Evolutionary conservation across 1,140 invertebrate genomes (phyloP).

Genomic region (Hypothenemus hampei): DNA sequence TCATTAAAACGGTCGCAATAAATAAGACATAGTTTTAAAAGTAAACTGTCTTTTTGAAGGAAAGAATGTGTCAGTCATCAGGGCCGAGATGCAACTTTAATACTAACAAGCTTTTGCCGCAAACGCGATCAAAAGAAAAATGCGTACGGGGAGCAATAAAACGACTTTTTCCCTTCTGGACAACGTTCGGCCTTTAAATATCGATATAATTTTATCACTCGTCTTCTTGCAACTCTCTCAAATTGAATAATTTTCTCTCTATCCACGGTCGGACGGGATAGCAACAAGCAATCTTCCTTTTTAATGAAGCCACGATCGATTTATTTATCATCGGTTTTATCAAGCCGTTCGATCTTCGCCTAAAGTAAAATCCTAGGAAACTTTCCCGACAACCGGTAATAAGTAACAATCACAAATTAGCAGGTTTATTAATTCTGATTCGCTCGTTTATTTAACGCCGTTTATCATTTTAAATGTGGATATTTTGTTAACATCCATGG

Average conservation of each 20-base stretch:
- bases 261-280: too few relatives aligned
- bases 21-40: constrained; percentile 9
- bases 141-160: too few relatives aligned
- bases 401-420: constrained; percentile 6
- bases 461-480: too few relatives aligned
- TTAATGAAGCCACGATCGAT: constrained; percentile 3
- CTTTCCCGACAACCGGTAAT: constrained; percentile 1
- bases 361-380: constrained; percentile 5
- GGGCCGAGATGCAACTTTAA: not conserved
- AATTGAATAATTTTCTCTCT: too few relatives aligned
- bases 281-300: constrained; percentile 3
- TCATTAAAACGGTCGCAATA: constrained; percentile 7
- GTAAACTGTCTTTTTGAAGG: constrained; percentile 1
- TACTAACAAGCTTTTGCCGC: constrained; percentile 8
- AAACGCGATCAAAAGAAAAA: too few relatives aligned
- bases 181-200: too few relatives aligned
- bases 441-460: too few relatives aligned
- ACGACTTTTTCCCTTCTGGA: too few relatives aligned
- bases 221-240: too few relatives aligned
- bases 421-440: constrained; percentile 6
- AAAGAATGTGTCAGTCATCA: constrained; percentile 10
- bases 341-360: constrained; percentile 1
- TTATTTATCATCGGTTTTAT: constrained; percentile 2
- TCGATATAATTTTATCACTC: too few relatives aligned
- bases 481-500: too few relatives aligned